phyloP scores from a whole-genome alignment of 2,797 vertebrate genomes.

The Brachyalestes nurse region DNA sequence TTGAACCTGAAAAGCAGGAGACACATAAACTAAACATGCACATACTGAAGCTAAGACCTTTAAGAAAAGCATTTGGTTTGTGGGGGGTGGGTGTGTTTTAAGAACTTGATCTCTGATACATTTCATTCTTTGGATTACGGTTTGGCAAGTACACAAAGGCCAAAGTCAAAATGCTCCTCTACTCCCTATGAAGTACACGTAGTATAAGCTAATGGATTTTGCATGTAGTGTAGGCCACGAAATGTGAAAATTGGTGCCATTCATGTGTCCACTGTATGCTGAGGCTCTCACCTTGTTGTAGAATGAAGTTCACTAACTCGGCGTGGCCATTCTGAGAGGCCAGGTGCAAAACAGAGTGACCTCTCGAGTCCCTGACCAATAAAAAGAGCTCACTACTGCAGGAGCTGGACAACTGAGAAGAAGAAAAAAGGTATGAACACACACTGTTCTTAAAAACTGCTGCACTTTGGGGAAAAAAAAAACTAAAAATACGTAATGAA shows the following conservation, averaged over 20 bases:
- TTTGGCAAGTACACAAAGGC: not conserved
- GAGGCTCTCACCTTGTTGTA: constrained; percentile 87
- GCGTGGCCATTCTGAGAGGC: constrained; percentile 88
- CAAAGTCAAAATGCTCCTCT: not conserved
- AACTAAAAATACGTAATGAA: too few species aligned
- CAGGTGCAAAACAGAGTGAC: constrained; percentile 87
- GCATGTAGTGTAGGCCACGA: not conserved
- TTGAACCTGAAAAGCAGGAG: constrained; percentile 80
- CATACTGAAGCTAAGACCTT: not conserved
- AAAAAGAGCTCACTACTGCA: constrained; percentile 88
- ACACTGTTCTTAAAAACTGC: too few species aligned
- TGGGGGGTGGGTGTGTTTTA: not conserved
- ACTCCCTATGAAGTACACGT: not conserved
- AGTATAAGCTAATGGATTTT: not conserved
- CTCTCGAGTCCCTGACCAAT: constrained; percentile 87
- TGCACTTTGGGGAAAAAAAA: too few species aligned
- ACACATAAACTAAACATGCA: not conserved
- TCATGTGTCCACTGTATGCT: not conserved
- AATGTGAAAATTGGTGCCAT: not conserved
- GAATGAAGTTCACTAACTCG: constrained; percentile 89
- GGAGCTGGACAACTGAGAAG: constrained; percentile 84
- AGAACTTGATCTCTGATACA: not conserved
- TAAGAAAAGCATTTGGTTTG: not conserved
- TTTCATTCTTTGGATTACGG: not conserved
- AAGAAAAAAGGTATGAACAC: not conserved